Conservation (phyloP, 2,797 vertebrate species). For the Etheostoma perlongum region DNA sequence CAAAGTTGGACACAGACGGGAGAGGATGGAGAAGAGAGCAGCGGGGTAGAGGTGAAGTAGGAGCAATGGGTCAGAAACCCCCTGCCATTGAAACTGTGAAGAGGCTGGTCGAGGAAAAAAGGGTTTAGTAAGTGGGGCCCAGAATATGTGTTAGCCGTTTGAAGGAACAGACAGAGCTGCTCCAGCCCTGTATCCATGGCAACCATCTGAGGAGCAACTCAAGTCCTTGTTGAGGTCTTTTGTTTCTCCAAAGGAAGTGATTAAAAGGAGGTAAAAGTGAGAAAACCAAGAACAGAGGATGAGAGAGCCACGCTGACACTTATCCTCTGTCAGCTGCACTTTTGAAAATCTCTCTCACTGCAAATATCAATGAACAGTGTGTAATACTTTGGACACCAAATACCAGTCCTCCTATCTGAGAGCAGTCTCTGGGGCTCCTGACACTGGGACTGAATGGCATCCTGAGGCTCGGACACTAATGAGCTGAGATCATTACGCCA, state of each 20-base stretch:
- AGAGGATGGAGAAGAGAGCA: slow-evolving; percentile 12
- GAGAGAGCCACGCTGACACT: slow-evolving; percentile 51
- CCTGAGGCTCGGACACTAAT: slow-evolving; percentile 73
- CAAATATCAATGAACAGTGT: slow-evolving; percentile 64
- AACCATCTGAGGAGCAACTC: slow-evolving; percentile 77
- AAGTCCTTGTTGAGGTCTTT: slow-evolving; percentile 68
- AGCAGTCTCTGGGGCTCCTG: slow-evolving; percentile 65
- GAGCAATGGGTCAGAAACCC: slow-evolving; percentile 54
- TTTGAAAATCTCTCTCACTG: slow-evolving; percentile 57
- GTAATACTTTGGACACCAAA: slow-evolving; percentile 60
- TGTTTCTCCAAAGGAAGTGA: slow-evolving; percentile 75
- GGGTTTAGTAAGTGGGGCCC: slow-evolving; percentile 49
- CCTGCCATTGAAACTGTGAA: slow-evolving; percentile 61
- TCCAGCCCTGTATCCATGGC: slow-evolving; percentile 78
- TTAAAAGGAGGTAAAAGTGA: slow-evolving; percentile 76
- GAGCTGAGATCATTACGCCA: slow-evolving; percentile 83
- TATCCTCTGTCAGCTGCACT: slow-evolving; percentile 61
- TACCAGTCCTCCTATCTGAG: slow-evolving; percentile 54
- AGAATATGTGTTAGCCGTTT: slow-evolving; percentile 60
- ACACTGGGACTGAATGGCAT: slow-evolving; percentile 62
- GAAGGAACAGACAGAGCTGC: slow-evolving; percentile 64
- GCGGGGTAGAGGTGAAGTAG: slow-evolving; percentile 52
- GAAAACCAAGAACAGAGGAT: slow-evolving; percentile 50
- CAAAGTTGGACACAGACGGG: slow-evolving; percentile 21
- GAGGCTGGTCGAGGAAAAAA: slow-evolving; percentile 56